Percentiles rank a stretch among this genome's conserved stretches.
phyloP scores from a whole-genome alignment of 2,888 invertebrate species.

The Eupithecia dodoneata region DNA sequence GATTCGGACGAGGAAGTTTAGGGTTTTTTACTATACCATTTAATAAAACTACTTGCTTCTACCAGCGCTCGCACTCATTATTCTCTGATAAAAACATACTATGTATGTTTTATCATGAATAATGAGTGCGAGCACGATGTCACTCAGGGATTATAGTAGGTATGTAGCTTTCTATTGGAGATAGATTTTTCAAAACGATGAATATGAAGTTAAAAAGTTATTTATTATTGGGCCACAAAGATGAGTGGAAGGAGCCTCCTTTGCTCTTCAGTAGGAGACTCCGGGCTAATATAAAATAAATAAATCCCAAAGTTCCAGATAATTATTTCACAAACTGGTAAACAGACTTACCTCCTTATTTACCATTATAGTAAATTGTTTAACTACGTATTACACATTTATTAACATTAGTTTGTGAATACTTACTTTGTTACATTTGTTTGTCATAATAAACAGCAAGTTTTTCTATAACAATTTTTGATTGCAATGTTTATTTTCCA shows the following conservation, averaged over 20 bases:
- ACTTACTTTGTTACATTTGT: not conserved
- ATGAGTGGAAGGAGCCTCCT: too few relatives aligned
- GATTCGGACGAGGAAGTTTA: constrained; percentile 83
- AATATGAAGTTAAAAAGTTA: too few relatives aligned
- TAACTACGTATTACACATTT: too few relatives aligned
- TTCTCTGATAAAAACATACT: not conserved
- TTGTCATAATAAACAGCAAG: not conserved
- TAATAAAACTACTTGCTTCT: not conserved
- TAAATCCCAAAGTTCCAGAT: not conserved
- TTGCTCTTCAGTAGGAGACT: too few relatives aligned
- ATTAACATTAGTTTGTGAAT: not conserved
- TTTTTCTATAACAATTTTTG: not conserved
- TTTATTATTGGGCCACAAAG: too few relatives aligned
- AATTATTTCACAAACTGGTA: not conserved
- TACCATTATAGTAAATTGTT: too few relatives aligned
- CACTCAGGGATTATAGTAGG: too few relatives aligned
- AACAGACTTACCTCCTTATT: not conserved
- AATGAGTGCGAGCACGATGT: not conserved
- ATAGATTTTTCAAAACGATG: not conserved
- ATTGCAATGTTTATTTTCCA: constrained; percentile 65
- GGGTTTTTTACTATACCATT: too few relatives aligned
- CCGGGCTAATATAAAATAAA: not conserved
- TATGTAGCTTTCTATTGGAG: not conserved
- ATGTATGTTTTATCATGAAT: too few relatives aligned
- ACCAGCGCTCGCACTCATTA: not conserved